Conservation (phyloP, 1,140 invertebrate species). For the Meloidogyne exigua region DNA sequence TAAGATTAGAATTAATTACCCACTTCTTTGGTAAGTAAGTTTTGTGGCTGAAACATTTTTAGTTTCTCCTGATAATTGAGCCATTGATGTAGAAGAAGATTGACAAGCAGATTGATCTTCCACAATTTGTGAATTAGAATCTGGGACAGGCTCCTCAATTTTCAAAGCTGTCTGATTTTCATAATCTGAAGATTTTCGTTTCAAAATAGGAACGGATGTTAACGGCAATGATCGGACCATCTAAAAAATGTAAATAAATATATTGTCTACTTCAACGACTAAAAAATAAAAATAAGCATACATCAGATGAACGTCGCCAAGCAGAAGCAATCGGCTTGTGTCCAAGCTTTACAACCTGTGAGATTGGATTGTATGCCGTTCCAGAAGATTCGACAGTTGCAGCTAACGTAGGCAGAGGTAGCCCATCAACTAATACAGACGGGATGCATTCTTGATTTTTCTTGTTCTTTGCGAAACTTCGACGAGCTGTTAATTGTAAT, state of each 20-base stretch:
- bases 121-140: not conserved
- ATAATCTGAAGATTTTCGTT: not conserved
- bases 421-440: slow-evolving; percentile 22
- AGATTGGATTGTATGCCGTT: slow-evolving; percentile 26
- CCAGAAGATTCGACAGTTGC: not conserved
- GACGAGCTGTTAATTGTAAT: not conserved
- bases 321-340: slow-evolving; percentile 31
- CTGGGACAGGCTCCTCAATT: not conserved
- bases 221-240: slow-evolving; percentile 24
- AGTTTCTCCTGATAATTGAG: not conserved
- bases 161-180: not conserved
- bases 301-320: slow-evolving; percentile 24
- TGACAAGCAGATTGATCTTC: not conserved
- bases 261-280: too few species aligned
- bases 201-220: not conserved
- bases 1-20: not conserved
- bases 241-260: not conserved
- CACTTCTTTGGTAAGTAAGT: not conserved
- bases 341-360: slow-evolving; percentile 22
- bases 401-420: slow-evolving; percentile 26
- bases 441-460: not conserved
- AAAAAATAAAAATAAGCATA: not conserved
- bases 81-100: not conserved
- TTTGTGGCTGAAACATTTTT: not conserved
- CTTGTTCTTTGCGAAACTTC: not conserved